Evolutionary conservation across 2,113 vertebrate species (phyloP).

Genomic region (Perognathus longimembris): DNA sequence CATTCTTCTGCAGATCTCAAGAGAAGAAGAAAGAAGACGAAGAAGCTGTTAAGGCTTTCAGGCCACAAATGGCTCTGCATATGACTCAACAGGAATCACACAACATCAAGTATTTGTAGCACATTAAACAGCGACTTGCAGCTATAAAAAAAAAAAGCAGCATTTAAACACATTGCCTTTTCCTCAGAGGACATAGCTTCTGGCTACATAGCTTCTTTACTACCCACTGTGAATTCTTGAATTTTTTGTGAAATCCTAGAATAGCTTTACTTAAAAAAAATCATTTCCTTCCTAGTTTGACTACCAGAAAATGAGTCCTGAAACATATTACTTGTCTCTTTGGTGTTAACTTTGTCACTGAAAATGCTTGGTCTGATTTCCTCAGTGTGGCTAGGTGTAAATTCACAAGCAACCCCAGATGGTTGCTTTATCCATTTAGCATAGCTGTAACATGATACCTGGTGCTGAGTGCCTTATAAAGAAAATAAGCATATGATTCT

Average conservation of each 20-base stretch:
- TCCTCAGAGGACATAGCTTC: not conserved
- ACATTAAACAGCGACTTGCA: not conserved
- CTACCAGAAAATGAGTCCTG: constrained; percentile 6
- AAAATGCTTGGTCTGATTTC: not conserved
- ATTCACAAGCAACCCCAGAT: not conserved
- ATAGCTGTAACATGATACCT: not conserved
- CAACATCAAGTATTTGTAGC: not conserved
- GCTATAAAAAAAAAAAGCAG: not conserved
- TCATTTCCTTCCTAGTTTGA: not conserved
- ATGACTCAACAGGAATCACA: too few species aligned
- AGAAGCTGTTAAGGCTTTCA: not conserved
- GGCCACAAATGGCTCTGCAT: not conserved
- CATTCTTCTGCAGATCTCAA: not conserved
- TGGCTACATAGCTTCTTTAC: not conserved
- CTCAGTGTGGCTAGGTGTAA: not conserved
- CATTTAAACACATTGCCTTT: not conserved
- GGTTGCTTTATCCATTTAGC: not conserved
- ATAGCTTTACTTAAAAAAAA: not conserved
- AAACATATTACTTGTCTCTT: not conserved
- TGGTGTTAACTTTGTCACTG: constrained; percentile 23
- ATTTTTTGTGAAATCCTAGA: not conserved
- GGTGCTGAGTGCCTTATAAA: not conserved
- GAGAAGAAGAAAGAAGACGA: not conserved
- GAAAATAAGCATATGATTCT: not conserved
- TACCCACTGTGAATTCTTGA: not conserved